Conservation (phyloP, 2,113 vertebrate genomes). For the Pantherophis guttatus region DNA sequence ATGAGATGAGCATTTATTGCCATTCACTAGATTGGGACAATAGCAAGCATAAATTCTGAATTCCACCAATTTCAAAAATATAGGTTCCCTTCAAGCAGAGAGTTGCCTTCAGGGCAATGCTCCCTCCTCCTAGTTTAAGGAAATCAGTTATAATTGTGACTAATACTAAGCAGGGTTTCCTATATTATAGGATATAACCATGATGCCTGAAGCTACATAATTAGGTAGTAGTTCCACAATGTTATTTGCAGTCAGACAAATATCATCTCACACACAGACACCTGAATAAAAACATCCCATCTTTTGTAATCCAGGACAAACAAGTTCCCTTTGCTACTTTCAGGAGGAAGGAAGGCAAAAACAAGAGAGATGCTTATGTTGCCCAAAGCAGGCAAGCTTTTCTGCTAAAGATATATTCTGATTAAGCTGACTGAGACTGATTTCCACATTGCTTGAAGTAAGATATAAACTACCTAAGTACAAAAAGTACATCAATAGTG, state of each 20-base stretch:
- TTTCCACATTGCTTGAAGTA: background rate
- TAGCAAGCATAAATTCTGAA: background rate
- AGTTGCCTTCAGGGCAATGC: background rate
- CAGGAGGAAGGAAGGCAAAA: background rate
- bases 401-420: background rate
- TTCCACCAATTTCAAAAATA: background rate
- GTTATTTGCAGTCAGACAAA: background rate
- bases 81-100: background rate
- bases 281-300: background rate
- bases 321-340: background rate
- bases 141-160: background rate
- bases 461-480: background rate
- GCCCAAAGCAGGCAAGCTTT: background rate
- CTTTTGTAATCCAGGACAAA: background rate
- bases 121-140: background rate
- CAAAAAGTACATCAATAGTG: background rate
- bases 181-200: background rate
- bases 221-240: background rate
- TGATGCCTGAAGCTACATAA: background rate
- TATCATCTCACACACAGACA: background rate
- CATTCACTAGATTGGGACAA: background rate
- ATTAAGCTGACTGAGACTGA: background rate
- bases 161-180: background rate
- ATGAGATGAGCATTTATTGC: background rate
- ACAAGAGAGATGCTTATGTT: background rate